Evolutionary conservation across 2,888 invertebrate genomes (phyloP).

Genomic region (Pachydiplax longipennis): DNA sequence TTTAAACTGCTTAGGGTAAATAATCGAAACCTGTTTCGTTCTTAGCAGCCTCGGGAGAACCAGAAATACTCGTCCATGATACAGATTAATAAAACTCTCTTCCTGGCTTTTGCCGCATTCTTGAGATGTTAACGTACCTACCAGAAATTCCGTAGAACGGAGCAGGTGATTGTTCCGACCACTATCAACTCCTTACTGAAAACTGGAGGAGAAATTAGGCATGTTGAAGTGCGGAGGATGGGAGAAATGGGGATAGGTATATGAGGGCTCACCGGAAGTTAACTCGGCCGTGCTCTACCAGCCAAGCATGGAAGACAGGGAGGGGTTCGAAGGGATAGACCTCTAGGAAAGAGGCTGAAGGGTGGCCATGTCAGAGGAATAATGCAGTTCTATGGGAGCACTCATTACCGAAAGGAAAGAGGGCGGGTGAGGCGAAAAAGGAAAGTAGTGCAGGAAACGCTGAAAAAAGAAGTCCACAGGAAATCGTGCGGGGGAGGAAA

Average conservation of each 20-base stretch:
- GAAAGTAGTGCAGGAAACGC: not conserved
- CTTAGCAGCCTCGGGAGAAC: not conserved
- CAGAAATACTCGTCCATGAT: not conserved
- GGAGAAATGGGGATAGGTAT: slow-evolving; percentile 14
- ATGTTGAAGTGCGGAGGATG: slow-evolving; percentile 43
- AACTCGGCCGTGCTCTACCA: slow-evolving; percentile 36
- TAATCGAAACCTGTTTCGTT: not conserved
- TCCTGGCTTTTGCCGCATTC: not conserved
- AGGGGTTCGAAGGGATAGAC: slow-evolving; percentile 47
- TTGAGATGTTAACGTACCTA: not conserved
- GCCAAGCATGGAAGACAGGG: slow-evolving; percentile 48
- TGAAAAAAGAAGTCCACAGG: not conserved
- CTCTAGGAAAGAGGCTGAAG: slow-evolving; percentile 11
- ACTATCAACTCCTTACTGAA: not conserved
- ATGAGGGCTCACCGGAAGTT: slow-evolving; percentile 18
- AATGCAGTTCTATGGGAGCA: not conserved
- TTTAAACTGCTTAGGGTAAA: not conserved
- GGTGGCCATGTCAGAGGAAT: slow-evolving; percentile 17
- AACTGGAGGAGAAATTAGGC: not conserved
- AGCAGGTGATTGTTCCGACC: not conserved
- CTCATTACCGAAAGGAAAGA: slow-evolving; percentile 47
- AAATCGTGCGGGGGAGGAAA: not conserved
- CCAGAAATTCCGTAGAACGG: not conserved
- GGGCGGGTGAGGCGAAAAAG: slow-evolving; percentile 47
- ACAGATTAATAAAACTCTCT: not conserved